These are phyloP conservation scores for Karalla daura DNA, from an alignment of 2,797 vertebrate species.

Conservation along the genomic window DNA sequence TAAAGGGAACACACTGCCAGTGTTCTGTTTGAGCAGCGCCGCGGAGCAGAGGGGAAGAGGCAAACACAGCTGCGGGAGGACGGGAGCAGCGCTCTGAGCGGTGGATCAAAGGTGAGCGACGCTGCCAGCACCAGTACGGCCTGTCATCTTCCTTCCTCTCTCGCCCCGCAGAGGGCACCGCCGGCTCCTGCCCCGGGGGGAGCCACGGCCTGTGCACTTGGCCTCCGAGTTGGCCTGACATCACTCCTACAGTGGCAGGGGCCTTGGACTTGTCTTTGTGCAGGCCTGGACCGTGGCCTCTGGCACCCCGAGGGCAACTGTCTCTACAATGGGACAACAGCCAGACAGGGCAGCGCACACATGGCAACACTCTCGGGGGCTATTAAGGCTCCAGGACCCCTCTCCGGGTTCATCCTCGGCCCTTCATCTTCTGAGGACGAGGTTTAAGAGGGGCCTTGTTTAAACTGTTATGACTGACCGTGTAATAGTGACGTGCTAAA, in stretches of 20 bases:
- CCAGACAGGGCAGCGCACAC: constrained; percentile 72
- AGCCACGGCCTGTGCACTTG: constrained; percentile 33
- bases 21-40: constrained; percentile 45
- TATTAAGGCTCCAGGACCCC: constrained; percentile 57
- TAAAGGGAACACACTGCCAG: constrained; percentile 37
- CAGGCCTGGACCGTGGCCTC: constrained; percentile 46
- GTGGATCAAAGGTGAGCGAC: constrained; percentile 74
- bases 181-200: constrained; percentile 33
- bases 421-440: constrained; percentile 72
- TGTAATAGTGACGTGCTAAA: constrained; percentile 64
- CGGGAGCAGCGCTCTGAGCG: constrained; percentile 61
- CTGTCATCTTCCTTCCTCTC: constrained; percentile 44
- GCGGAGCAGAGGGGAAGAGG: constrained; percentile 32
- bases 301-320: constrained; percentile 71
- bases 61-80: constrained; percentile 76
- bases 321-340: constrained; percentile 68
- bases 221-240: constrained; percentile 60
- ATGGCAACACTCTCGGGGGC: constrained; percentile 77
- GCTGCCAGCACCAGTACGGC: constrained; percentile 54
- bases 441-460: constrained; percentile 65
- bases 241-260: constrained; percentile 55
- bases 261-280: constrained; percentile 48
- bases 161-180: constrained; percentile 34
- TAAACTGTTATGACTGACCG: constrained; percentile 59
- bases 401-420: constrained; percentile 65